A percentile compares a stretch with the other conserved stretches of the same genome.
Evolutionary conservation across 2,888 invertebrate genomes (phyloP).

Genomic region (Pristionchus mayeri): DNA sequence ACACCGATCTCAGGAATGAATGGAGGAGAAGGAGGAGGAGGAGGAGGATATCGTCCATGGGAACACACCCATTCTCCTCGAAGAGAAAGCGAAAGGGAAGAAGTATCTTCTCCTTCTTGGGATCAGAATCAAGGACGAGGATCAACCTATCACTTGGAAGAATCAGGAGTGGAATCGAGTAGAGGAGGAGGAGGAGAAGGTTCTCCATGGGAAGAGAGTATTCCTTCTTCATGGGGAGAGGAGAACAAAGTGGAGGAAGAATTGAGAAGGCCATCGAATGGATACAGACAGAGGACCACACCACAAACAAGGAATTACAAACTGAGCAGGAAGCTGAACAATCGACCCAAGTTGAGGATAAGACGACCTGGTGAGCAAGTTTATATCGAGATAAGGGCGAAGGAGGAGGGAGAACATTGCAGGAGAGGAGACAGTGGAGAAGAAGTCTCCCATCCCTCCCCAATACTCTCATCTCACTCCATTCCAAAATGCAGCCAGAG

Average conservation of each 20-base stretch:
- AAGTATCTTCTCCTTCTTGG: background rate
- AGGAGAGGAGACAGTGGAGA: slow-evolving; percentile 31
- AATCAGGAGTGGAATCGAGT: background rate
- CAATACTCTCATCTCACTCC: slow-evolving; percentile 61
- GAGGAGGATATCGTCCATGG: slow-evolving; percentile 50
- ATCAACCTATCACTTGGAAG: too few species aligned
- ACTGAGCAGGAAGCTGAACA: slow-evolving; percentile 71
- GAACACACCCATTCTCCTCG: background rate
- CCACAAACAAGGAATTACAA: slow-evolving; percentile 63
- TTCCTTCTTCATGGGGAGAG: slow-evolving; percentile 15
- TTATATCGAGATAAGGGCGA: background rate
- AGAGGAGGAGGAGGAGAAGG: slow-evolving; percentile 47
- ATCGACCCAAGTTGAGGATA: slow-evolving; percentile 72
- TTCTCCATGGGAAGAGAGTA: background rate
- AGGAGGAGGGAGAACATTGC: background rate
- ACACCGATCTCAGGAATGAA: too few species aligned
- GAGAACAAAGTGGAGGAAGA: slow-evolving; percentile 17
- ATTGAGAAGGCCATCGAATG: background rate
- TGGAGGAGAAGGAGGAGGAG: slow-evolving; percentile 58
- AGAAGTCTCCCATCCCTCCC: slow-evolving; percentile 43
- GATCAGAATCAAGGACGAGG: background rate
- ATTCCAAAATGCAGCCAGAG: slow-evolving; percentile 64
- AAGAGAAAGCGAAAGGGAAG: background rate
- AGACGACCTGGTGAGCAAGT: slow-evolving; percentile 67
- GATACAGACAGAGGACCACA: slow-evolving; percentile 62